Evolutionary conservation across 1,140 invertebrate species (phyloP).

Genomic region (Diachasmimorpha longicaudata): DNA sequence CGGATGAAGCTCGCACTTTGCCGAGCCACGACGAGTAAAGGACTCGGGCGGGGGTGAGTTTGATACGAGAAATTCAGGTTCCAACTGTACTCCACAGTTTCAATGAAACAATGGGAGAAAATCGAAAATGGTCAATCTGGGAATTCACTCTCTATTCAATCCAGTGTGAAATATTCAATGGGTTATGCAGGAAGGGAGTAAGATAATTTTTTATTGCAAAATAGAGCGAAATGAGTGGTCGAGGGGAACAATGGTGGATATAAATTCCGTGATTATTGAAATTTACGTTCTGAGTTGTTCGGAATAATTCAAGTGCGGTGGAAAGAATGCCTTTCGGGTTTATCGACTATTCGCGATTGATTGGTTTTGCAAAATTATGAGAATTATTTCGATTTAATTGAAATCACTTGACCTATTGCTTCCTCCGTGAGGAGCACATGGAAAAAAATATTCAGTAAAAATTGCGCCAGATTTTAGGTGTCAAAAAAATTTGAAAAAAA

Average conservation of each 20-base stretch:
- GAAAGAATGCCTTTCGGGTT: not conserved
- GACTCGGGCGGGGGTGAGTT: not conserved
- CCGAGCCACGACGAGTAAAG: too few relatives aligned
- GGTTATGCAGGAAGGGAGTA: not conserved
- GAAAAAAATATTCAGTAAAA: too few relatives aligned
- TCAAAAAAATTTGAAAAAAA: too few relatives aligned
- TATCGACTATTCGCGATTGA: too few relatives aligned
- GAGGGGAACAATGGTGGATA: not conserved
- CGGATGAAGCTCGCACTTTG: too few relatives aligned
- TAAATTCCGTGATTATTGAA: not conserved
- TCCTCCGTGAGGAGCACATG: too few relatives aligned
- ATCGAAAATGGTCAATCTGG: not conserved
- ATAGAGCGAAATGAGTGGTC: not conserved
- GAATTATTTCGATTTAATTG: too few relatives aligned
- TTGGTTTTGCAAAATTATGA: too few relatives aligned
- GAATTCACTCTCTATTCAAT: not conserved
- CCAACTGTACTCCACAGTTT: not conserved
- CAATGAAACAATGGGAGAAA: not conserved
- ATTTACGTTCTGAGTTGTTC: not conserved
- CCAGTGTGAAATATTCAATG: slow-evolving; percentile 4
- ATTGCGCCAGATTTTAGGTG: too few relatives aligned
- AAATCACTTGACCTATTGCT: too few relatives aligned
- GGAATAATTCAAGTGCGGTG: not conserved
- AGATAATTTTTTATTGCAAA: not conserved
- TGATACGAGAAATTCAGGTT: not conserved